A percentile compares a stretch with the other conserved stretches of the same genome.
phyloP scores from a whole-genome alignment of 2,797 vertebrate genomes.

The Bradypodion ventrale region DNA sequence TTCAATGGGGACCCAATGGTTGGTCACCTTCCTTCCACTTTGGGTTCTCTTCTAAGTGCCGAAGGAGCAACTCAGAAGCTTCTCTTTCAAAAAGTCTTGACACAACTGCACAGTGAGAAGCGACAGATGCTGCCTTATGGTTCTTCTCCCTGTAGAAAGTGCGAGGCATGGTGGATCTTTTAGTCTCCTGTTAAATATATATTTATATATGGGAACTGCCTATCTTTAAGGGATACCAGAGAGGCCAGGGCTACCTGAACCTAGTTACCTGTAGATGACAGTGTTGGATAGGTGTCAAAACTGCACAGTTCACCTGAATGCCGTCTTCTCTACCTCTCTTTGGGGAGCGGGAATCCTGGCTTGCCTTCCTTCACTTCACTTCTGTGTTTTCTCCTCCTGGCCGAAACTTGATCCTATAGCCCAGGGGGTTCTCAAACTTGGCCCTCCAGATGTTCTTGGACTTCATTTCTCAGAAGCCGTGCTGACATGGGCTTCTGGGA shows the following conservation, averaged over 20 bases:
- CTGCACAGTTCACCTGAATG: background rate
- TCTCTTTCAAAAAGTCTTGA: background rate
- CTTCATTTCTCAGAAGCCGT: too few species aligned
- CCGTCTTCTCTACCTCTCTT: too few species aligned
- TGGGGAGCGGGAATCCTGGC: background rate
- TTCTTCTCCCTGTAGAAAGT: background rate
- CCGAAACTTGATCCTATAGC: background rate
- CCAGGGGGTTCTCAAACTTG: too few species aligned
- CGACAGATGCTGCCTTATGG: conserved; percentile 29
- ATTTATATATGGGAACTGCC: background rate
- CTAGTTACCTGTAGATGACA: background rate
- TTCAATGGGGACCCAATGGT: background rate
- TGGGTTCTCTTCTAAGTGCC: background rate
- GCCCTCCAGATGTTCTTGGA: too few species aligned
- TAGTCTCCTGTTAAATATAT: background rate
- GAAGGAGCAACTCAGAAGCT: background rate
- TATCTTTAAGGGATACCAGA: background rate
- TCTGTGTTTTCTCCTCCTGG: background rate
- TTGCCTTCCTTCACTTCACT: background rate
- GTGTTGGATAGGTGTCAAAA: rapidly evolving
- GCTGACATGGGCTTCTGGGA: too few species aligned
- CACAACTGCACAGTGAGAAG: background rate
- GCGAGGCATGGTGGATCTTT: background rate
- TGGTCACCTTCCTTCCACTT: background rate
- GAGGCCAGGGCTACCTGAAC: background rate